phyloP scores from a whole-genome alignment of 2,888 invertebrate genomes.

The Nowickia ferox region DNA sequence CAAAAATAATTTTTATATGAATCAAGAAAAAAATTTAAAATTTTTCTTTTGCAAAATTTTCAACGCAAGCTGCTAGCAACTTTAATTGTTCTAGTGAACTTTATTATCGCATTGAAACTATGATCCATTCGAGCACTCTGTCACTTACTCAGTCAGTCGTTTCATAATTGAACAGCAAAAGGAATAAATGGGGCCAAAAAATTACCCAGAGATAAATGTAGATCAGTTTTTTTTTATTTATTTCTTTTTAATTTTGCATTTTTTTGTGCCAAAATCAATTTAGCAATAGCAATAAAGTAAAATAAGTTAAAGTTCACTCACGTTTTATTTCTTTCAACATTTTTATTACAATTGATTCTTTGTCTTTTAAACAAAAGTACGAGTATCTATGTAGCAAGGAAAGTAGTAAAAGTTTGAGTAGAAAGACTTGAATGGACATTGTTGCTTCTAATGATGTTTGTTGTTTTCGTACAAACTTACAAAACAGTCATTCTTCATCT shows the following conservation, averaged over 20 bases:
- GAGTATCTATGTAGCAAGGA: not conserved
- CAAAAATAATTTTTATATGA: too few species aligned
- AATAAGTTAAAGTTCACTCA: slow-evolving; percentile 66
- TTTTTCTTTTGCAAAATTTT: not conserved
- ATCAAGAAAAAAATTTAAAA: too few species aligned
- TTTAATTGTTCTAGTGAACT: not conserved
- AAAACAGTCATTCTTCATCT: slow-evolving; percentile 54
- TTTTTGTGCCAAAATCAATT: slow-evolving; percentile 6
- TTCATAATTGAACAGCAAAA: slow-evolving; percentile 44
- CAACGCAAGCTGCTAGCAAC: slow-evolving; percentile 13
- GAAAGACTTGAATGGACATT: slow-evolving; percentile 31
- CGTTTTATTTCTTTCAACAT: slow-evolving; percentile 34
- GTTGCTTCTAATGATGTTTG: slow-evolving; percentile 23
- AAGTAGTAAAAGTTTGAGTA: not conserved
- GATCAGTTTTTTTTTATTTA: slow-evolving; percentile 24
- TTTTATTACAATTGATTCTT: slow-evolving; percentile 4
- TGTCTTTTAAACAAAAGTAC: not conserved
- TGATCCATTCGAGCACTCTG: not conserved
- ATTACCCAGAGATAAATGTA: slow-evolving; percentile 61
- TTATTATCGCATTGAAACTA: slow-evolving; percentile 5
- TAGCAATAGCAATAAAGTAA: slow-evolving; percentile 24
- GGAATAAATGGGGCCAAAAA: slow-evolving; percentile 53
- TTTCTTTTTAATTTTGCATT: slow-evolving; percentile 1
- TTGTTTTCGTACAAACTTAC: slow-evolving; percentile 17
- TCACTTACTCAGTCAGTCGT: slow-evolving; percentile 15